Evolutionary conservation across 2,113 vertebrate genomes (phyloP), one percentile per base, ranked within the genome.

Genomic region (Suricata suricatta): DNA sequence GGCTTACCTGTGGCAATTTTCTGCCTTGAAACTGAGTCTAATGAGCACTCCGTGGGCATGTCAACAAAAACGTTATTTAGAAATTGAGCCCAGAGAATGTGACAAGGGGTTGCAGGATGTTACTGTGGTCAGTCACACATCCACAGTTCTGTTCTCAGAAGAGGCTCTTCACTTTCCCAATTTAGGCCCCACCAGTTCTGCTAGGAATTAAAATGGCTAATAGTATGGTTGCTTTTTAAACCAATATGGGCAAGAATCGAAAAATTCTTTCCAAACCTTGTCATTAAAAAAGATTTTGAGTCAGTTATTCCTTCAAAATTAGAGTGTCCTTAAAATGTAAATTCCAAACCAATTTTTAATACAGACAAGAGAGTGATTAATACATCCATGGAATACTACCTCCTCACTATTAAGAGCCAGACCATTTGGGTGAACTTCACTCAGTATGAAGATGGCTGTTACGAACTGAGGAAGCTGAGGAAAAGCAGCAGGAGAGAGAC

Each of bases 191-290:
- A 11, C 10, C 12, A 76, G 14, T 92, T 96, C 63, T 93, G 27
- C 2, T 66, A 88, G 47, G 74, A 96, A 92, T 96, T 79, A 52
- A 88, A 87, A 79, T 95, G 31, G 60, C 60, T 92, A 93, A 80
- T 76, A 23, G 88, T 25, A 7, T 72, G 33, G 41, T 80, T 83
- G 23, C 6, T 66, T 80, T 96, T 88, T 77, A 6, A 86, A 83
- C 13, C 35, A 79, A 74, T 38, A 72, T 79, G 57, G 66, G 2
- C 19, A 80, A 76, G 44, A 81, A 88, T 66, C 38, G 21, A 86
- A 90, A 77, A 84, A 81, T 89, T 72, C n/a, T 93, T 88, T 88
- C 35, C 88, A 82, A 91, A 60, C 35, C 19, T 41, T 92, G 29
- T n/a, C 21, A 31, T 87, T 95, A 83, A 71, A 63, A 12, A 64